A percentile compares a stretch with the other conserved stretches of the same genome.
Conservation (phyloP, 92 coral and sea anemone genomes). For the Anthopleura xanthogrammica region DNA sequence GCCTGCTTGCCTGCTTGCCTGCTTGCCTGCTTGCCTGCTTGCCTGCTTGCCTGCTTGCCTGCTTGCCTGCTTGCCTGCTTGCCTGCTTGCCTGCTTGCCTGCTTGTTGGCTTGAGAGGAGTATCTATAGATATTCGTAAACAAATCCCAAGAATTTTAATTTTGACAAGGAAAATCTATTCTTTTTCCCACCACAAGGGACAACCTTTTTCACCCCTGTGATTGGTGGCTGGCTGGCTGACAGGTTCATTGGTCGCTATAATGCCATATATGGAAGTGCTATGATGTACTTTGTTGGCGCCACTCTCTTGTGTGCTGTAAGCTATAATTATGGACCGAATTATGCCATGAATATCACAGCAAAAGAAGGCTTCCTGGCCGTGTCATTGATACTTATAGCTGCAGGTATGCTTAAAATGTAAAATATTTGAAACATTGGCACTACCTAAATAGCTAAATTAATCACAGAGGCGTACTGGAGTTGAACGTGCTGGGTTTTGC, state of each 20-base stretch:
- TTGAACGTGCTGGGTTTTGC: too few species aligned
- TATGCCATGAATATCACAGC: conserved; percentile 9
- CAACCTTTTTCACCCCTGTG: conserved; percentile 67
- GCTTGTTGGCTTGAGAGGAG: too few species aligned
- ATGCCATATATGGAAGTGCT: conserved; percentile 63
- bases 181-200: conserved; percentile 34
- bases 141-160: too few species aligned
- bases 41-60: too few species aligned
- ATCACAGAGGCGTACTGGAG: too few species aligned
- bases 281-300: conserved; percentile 59
- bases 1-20: too few species aligned
- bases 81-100: too few species aligned
- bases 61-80: too few species aligned
- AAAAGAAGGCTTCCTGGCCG: conserved; percentile 40
- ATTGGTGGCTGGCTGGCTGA: conserved; percentile 86
- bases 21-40: too few species aligned
- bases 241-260: conserved; percentile 55
- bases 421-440: background rate
- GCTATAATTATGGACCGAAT: conserved; percentile 30
- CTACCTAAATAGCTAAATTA: too few species aligned
- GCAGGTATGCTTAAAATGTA: background rate
- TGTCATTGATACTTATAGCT: conserved; percentile 57
- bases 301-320: conserved; percentile 52
- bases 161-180: background rate
- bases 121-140: too few species aligned